phyloP scores from a whole-genome alignment of 2,113 vertebrate genomes.

The Malurus elegans region DNA sequence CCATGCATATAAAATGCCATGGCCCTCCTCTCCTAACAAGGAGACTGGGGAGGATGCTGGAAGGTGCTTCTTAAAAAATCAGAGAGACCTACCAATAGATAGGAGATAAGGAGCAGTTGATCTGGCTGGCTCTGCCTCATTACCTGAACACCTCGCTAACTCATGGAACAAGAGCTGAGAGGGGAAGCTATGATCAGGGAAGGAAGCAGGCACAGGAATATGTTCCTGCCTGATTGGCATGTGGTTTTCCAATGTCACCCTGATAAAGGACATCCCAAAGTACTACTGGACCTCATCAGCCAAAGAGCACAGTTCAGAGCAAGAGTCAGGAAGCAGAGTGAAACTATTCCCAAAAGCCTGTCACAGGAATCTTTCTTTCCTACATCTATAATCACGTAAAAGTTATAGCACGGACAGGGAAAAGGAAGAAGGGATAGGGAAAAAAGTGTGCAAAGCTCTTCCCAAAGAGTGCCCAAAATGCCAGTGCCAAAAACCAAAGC shows the following conservation, averaged over 20 bases:
- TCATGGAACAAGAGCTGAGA: background rate
- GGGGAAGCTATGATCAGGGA: background rate
- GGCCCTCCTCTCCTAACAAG: no score
- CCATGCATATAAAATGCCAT: fast-evolving
- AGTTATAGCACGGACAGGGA: background rate
- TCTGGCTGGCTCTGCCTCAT: background rate
- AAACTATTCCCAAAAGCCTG: background rate
- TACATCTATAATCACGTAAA: background rate
- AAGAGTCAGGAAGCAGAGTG: background rate
- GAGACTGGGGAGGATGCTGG: fast-evolving
- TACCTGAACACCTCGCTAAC: background rate
- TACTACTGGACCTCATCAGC: background rate
- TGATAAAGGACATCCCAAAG: background rate
- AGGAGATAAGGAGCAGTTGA: fast-evolving
- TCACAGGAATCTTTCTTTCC: background rate
- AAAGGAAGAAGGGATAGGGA: background rate
- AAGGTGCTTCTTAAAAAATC: background rate
- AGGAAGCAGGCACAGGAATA: background rate
- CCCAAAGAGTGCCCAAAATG: background rate
- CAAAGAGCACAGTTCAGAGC: background rate
- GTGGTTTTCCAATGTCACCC: background rate
- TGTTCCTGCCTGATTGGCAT: background rate
- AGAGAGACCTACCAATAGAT: fast-evolving
- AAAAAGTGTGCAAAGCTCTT: background rate
- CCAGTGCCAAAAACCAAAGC: background rate